Evolutionary conservation across 2,888 invertebrate species (phyloP).

Genomic region (Apodemia zela): DNA sequence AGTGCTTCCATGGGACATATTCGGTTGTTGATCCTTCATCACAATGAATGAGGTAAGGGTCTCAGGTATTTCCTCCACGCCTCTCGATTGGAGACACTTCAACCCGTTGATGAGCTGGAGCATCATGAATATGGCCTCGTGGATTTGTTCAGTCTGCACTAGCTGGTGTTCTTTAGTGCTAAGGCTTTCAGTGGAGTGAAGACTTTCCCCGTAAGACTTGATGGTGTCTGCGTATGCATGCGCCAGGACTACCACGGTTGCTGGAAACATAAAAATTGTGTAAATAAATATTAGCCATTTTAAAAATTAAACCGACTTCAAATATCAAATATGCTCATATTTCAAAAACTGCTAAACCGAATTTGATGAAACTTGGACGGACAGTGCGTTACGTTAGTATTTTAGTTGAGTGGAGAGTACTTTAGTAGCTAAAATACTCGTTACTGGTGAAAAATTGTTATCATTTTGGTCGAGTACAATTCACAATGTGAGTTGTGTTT

Average conservation of each 20-base stretch:
- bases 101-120: conserved; percentile 90
- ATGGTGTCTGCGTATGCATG: conserved; percentile 88
- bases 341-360: no score
- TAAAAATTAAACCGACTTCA: no score
- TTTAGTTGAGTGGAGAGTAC: no score
- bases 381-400: no score
- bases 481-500: no score
- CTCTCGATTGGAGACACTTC: conserved; percentile 90
- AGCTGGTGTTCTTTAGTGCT: conserved; percentile 62
- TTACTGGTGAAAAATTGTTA: no score
- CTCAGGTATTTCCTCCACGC: conserved; percentile 88
- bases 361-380: no score
- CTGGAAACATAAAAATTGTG: conserved; percentile 59
- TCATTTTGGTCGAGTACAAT: no score
- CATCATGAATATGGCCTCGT: conserved; percentile 88
- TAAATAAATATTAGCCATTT: no score
- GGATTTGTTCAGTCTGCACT: conserved; percentile 73
- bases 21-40: conserved; percentile 77
- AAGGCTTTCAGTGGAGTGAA: conserved; percentile 76
- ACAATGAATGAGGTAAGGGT: conserved; percentile 87
- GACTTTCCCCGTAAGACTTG: conserved; percentile 83
- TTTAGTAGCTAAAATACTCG: no score
- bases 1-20: conserved; percentile 45
- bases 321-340: no score
- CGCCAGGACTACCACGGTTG: conserved; percentile 88